Percentiles rank a stretch among this genome's conserved stretches.
phyloP scores from a whole-genome alignment of 1,140 invertebrate genomes.

The Argopecten irradians region DNA sequence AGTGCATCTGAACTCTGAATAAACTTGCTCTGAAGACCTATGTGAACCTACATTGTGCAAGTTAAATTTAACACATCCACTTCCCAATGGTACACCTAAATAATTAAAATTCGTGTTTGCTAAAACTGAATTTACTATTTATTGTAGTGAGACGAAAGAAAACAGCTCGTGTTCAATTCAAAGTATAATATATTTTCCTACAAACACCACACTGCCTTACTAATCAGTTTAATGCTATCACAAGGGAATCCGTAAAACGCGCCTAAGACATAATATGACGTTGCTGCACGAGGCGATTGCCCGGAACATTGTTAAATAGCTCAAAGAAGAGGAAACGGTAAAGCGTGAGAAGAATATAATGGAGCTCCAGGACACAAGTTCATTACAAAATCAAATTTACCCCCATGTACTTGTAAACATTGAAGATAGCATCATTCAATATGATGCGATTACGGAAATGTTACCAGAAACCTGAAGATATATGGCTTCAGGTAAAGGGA shows the following conservation, averaged over 20 bases:
- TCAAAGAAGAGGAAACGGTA: not conserved
- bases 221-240: not conserved
- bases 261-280: not conserved
- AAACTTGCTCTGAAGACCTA: not conserved
- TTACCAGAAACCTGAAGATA: not conserved
- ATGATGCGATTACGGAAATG: not conserved
- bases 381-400: not conserved
- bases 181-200: not conserved
- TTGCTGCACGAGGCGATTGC: not conserved
- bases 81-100: not conserved
- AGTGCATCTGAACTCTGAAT: too few relatives aligned
- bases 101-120: not conserved
- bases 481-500: not conserved
- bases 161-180: not conserved
- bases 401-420: not conserved
- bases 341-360: not conserved
- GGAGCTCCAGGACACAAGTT: not conserved
- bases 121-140: not conserved
- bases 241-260: not conserved
- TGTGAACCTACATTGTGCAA: not conserved
- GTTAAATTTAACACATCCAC: not conserved
- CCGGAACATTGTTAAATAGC: not conserved
- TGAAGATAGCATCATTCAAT: not conserved
- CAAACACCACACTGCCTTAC: not conserved
- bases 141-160: not conserved